Base-by-base conservation (phyloP, 1,140 invertebrate genomes). In the Cephus cinctus region DNA sequence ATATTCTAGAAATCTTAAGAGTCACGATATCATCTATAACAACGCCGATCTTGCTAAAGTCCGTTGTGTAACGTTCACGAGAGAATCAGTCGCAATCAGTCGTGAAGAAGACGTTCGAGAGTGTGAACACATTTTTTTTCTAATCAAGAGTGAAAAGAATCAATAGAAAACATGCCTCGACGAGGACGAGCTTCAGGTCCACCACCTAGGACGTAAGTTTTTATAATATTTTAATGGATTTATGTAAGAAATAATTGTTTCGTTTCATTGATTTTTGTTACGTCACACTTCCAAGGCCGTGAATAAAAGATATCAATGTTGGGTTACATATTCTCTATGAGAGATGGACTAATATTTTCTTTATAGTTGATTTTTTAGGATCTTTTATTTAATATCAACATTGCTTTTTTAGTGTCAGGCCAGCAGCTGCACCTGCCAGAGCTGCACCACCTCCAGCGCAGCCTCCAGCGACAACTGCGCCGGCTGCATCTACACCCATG, bases 141-240 rank as follows among this genome's bases (percentile, higher is more conserved):
- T 30, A 32, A 23, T 43, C 6, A 32, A 35, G 21, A 15, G 34
- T 27, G 25, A 40, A 3, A 47, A 54, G 53, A 45, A 1, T 9
- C 2, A 34, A 43, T 20, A 18, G 22, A 45, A 59, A 81, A 77
- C 71, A 89, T 89, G 87, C 83, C 85, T 71, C 82, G 87, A 77
- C 81, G 87, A 71, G 86, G 86, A 83, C 80, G 86, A 67, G 84
- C 84, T 50, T 79, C 84, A 22, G 83, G 80, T 64, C 84, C 86
- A 57, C 84, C 85, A 43, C 79, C 83, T 52, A 83, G 84, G 43
- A 71, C 59, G 71, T 76, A 69, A 70, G 65, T 67, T 11, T 23
- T 19, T 21, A 54, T 25, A 50, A 57, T 44, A 49, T 50, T 2
- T 9, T 21, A 38, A 30, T 30, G 39, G 32, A 41, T 34, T 40